Percentiles rank a stretch among this genome's conserved stretches.
phyloP scores from a whole-genome alignment of 2,888 invertebrate genomes.

The Pachydiplax longipennis region DNA sequence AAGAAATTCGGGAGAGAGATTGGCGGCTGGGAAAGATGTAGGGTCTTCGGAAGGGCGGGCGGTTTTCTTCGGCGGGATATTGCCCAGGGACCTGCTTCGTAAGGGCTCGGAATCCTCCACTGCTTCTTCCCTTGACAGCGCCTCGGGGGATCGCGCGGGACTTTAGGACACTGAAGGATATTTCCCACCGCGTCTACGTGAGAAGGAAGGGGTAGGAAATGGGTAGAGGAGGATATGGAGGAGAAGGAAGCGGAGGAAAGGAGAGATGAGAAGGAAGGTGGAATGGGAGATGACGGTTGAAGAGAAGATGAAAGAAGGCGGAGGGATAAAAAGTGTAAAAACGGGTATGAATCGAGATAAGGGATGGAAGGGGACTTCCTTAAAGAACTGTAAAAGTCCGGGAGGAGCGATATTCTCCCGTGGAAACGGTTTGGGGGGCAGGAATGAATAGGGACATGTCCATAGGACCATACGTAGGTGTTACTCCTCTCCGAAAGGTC shows the following conservation, averaged over 20 bases:
- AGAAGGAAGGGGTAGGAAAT: not conserved
- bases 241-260: not conserved
- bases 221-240: not conserved
- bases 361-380: not conserved
- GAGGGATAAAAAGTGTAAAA: not conserved
- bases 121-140: not conserved
- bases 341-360: not conserved
- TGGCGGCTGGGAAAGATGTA: not conserved
- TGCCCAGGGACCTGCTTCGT: not conserved
- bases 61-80: conserved; percentile 6
- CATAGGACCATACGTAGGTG: not conserved
- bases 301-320: not conserved
- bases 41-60: not conserved
- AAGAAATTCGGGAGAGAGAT: not conserved
- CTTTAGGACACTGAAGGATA: not conserved
- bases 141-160: conserved; percentile 14
- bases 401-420: not conserved
- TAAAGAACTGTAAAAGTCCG: conserved; percentile 27
- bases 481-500: not conserved
- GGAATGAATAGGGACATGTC: not conserved
- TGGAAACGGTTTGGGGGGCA: not conserved
- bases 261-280: not conserved
- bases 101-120: not conserved
- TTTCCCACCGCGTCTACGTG: not conserved
- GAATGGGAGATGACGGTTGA: not conserved